These are phyloP conservation scores for Drosophila setifemur DNA, from an alignment of 1,140 invertebrate species.

Conservation along the genomic window DNA sequence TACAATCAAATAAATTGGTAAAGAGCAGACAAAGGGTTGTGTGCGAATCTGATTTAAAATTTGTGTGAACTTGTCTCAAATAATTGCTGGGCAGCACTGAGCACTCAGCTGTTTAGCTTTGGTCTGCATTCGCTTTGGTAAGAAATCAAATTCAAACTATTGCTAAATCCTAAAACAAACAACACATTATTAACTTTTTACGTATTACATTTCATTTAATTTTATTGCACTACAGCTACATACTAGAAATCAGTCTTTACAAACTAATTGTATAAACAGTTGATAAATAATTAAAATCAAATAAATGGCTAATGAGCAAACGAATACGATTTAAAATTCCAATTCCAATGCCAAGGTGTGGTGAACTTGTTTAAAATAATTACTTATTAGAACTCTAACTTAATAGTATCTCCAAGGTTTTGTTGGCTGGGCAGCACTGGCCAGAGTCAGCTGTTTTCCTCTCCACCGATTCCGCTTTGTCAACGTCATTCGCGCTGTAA, in stretches of 20 bases:
- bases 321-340: too few species aligned
- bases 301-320: slow-evolving; percentile 61
- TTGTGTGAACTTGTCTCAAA: slow-evolving; percentile 8
- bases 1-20: slow-evolving; percentile 32
- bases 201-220: slow-evolving; percentile 58
- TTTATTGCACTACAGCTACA: slow-evolving; percentile 59
- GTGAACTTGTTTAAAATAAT: slow-evolving; percentile 4
- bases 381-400: slow-evolving; percentile 12
- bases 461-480: slow-evolving; percentile 56
- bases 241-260: slow-evolving; percentile 77
- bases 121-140: too few species aligned
- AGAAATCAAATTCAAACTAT: slow-evolving; percentile 16
- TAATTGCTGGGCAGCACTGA: neutral
- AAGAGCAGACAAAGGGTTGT: slow-evolving; percentile 71
- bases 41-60: too few species aligned
- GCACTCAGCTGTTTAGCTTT: too few species aligned
- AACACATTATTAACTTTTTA: slow-evolving; percentile 71
- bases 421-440: slow-evolving; percentile 45
- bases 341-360: too few species aligned
- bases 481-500: slow-evolving; percentile 57
- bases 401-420: slow-evolving; percentile 56
- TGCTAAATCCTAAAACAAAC: slow-evolving; percentile 50
- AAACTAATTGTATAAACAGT: slow-evolving; percentile 71
- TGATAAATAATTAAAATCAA: slow-evolving; percentile 41
- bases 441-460: slow-evolving; percentile 56